phyloP scores from a whole-genome alignment of 2,888 invertebrate species.

The Drosophila mayaguana region DNA sequence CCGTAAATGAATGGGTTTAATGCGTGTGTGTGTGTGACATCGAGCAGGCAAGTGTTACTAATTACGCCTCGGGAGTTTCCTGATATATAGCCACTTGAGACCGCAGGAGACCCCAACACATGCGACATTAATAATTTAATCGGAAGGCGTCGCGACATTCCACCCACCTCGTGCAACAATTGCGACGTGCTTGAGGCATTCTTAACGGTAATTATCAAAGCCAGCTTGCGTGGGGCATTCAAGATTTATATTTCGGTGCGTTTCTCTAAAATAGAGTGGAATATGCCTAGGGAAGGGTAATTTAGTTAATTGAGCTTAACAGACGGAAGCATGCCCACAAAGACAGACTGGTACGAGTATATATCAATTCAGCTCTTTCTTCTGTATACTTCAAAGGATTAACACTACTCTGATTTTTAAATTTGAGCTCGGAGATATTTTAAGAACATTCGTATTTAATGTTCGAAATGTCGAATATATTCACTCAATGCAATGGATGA shows the following conservation, averaged over 20 bases:
- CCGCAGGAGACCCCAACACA: slow-evolving; percentile 20
- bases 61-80: slow-evolving; percentile 31
- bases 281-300: neutral
- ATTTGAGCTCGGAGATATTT: no score
- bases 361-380: no score
- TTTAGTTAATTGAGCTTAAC: neutral
- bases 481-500: no score
- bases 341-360: no score
- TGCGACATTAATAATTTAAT: slow-evolving; percentile 52
- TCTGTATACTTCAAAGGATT: no score
- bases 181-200: slow-evolving; percentile 35
- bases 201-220: slow-evolving; percentile 50
- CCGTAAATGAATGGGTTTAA: slow-evolving; percentile 2
- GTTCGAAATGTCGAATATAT: no score
- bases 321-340: no score
- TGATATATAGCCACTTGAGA: slow-evolving; percentile 1
- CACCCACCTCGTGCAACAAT: neutral
- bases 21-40: neutral
- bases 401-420: no score
- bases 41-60: slow-evolving; percentile 58
- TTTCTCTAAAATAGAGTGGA: neutral
- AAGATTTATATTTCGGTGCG: neutral
- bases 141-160: slow-evolving; percentile 4
- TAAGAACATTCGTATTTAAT: no score
- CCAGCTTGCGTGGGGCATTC: slow-evolving; percentile 7